Evolutionary conservation across 2,113 vertebrate species (phyloP).

Genomic region (Pangasianodon gigas): DNA sequence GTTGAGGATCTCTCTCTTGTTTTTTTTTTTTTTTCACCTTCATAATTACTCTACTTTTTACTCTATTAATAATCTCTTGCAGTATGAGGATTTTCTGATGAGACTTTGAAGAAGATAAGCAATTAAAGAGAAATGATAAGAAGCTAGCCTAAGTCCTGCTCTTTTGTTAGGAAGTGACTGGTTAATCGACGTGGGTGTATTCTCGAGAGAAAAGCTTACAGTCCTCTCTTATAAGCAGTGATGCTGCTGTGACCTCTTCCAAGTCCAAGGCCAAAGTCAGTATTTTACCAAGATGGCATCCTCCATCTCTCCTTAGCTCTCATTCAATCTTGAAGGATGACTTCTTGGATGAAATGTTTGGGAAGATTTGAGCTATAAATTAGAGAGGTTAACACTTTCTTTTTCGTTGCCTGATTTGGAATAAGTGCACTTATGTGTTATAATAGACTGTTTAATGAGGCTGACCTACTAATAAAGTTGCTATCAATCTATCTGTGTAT

Average conservation of each 20-base stretch:
- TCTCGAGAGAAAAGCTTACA: slow-evolving; percentile 36
- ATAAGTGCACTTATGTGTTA: background rate
- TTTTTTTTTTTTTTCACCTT: background rate
- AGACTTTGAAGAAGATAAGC: slow-evolving; percentile 65
- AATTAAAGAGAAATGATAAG: slow-evolving; percentile 68
- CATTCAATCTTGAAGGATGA: background rate
- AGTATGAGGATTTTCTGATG: slow-evolving; percentile 38
- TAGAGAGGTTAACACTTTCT: background rate
- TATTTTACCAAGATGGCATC: background rate
- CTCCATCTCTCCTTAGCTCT: background rate
- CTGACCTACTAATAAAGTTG: background rate
- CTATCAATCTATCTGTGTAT: too few species aligned
- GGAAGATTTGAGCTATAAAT: background rate
- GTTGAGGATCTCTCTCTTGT: slow-evolving; percentile 42
- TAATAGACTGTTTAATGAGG: background rate
- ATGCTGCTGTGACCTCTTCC: slow-evolving; percentile 30
- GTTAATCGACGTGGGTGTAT: slow-evolving; percentile 64
- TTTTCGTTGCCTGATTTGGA: background rate
- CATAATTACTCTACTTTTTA: slow-evolving; percentile 8
- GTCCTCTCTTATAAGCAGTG: slow-evolving; percentile 37
- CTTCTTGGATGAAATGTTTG: background rate
- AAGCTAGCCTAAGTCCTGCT: slow-evolving; percentile 63
- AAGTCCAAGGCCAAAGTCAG: background rate
- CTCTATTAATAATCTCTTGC: slow-evolving; percentile 17
- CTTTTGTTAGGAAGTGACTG: slow-evolving; percentile 66